Conservation (phyloP, 2,113 vertebrate species). For the Sorex fumeus region DNA sequence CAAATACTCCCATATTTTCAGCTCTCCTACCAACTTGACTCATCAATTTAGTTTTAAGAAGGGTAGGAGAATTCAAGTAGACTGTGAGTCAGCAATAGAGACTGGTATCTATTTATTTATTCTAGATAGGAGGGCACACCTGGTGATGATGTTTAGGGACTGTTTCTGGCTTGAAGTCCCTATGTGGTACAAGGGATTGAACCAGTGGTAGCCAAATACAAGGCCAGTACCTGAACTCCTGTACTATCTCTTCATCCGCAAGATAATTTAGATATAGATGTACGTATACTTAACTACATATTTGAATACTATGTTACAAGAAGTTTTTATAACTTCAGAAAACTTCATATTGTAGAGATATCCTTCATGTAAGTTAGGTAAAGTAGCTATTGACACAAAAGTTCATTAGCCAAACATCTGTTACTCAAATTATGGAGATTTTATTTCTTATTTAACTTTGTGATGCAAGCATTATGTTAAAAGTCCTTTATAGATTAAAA, state of each 20-base stretch:
- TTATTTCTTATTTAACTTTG: slow-evolving; percentile 51
- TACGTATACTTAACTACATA: not conserved
- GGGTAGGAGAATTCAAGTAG: no score
- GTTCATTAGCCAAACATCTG: slow-evolving; percentile 54
- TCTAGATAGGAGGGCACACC: no score
- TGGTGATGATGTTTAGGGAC: not conserved
- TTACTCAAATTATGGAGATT: slow-evolving; percentile 5
- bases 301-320: not conserved
- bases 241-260: not conserved
- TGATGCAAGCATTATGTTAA: slow-evolving; percentile 30
- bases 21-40: no score
- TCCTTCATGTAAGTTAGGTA: not conserved
- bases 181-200: no score
- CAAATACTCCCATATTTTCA: no score
- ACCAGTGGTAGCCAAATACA: no score
- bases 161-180: no score
- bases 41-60: no score
- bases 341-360: not conserved
- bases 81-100: no score
- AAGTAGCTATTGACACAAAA: slow-evolving; percentile 19
- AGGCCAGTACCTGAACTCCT: no score
- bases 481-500: slow-evolving; percentile 10
- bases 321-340: not conserved
- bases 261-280: not conserved
- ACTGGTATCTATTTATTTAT: no score